A percentile compares a stretch with the other conserved stretches of the same genome.
These are phyloP conservation scores for Drosophila ercepeae DNA, from an alignment of 1,140 invertebrate species.

Conservation along the genomic window DNA sequence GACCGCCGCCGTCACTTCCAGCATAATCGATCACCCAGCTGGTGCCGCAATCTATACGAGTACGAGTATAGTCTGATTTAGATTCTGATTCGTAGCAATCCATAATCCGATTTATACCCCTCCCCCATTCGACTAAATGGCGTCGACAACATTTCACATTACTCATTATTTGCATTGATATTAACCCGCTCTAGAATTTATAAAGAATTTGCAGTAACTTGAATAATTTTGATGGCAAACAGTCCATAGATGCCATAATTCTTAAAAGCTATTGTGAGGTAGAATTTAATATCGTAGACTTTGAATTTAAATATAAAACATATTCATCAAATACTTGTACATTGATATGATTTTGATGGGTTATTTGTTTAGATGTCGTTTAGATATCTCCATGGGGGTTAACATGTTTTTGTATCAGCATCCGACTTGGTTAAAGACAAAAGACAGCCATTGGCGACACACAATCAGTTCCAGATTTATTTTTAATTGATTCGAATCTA, in stretches of 20 bases:
- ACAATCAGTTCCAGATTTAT: conserved; percentile 53
- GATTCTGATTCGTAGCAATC: conserved; percentile 13
- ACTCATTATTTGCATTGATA: conserved; percentile 28
- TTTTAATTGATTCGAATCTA: conserved; percentile 67
- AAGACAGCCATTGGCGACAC: conserved; percentile 47
- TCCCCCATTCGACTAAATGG: conserved; percentile 25
- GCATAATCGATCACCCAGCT: conserved; percentile 77
- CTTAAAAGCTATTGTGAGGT: too few relatives aligned
- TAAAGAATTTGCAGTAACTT: too few relatives aligned
- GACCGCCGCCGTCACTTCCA: conserved; percentile 59
- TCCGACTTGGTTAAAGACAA: conserved; percentile 38
- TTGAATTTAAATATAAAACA: background rate
- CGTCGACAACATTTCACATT: conserved; percentile 31
- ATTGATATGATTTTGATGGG: background rate
- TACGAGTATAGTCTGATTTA: conserved; percentile 7
- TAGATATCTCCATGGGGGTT: conserved; percentile 10
- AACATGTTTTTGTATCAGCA: conserved; percentile 29
- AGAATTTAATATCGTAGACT: too few relatives aligned
- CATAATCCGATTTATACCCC: conserved; percentile 17
- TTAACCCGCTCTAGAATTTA: too few relatives aligned
- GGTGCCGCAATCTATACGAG: conserved; percentile 10
- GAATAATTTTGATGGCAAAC: background rate
- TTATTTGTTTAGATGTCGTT: background rate
- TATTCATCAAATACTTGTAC: background rate
- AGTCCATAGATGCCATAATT: too few relatives aligned